Conservation (phyloP, 2,113 vertebrate genomes). For the Toxostoma redivivum region DNA sequence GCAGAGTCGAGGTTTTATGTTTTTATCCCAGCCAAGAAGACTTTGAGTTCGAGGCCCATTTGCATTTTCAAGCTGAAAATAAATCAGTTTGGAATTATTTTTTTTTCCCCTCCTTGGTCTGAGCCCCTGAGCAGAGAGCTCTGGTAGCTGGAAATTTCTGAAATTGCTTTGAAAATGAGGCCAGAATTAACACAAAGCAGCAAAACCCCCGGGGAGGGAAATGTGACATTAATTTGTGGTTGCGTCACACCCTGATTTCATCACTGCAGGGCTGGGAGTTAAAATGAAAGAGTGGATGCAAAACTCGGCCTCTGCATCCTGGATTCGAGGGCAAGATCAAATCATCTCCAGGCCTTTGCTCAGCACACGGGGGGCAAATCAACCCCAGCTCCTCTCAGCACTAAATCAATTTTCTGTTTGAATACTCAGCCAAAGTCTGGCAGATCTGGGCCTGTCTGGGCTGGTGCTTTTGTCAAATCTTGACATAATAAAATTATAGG, state of each 20-base stretch:
- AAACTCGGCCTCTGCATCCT: background rate
- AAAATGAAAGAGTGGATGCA: background rate
- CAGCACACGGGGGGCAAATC: background rate
- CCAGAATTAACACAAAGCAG: background rate
- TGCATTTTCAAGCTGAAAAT: background rate
- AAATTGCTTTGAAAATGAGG: background rate
- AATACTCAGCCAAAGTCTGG: background rate
- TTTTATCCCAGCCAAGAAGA: background rate
- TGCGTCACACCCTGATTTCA: background rate
- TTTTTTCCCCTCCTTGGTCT: background rate
- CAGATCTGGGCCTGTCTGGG: background rate
- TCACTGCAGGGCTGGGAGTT: background rate
- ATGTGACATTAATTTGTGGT: background rate
- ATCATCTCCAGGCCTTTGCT: background rate
- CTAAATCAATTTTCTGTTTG: background rate
- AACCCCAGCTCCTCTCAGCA: background rate
- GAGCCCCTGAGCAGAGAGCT: background rate
- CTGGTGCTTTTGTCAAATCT: background rate
- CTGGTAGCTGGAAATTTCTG: background rate
- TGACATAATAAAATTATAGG: background rate
- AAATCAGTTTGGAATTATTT: background rate
- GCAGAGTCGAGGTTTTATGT: background rate
- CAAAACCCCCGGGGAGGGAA: background rate
- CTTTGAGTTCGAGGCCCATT: background rate
- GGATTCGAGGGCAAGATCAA: background rate